A percentile compares a stretch with the other conserved stretches of the same genome.
phyloP scores from a whole-genome alignment of 2,888 invertebrate genomes.

The Drosophila cyrtoloma region DNA sequence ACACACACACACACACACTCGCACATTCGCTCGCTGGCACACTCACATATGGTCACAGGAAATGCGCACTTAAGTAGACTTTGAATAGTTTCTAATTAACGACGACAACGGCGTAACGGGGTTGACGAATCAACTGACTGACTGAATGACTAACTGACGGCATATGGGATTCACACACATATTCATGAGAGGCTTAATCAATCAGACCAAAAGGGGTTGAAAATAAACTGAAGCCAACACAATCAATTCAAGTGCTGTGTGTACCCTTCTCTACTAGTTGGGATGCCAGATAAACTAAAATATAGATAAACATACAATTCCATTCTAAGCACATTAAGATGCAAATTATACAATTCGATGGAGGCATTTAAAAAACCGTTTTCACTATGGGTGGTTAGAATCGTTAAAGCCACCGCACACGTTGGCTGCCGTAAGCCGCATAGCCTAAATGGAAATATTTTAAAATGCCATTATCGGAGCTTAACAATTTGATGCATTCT shows the following conservation, averaged over 20 bases:
- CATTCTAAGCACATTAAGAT: slow-evolving; percentile 37
- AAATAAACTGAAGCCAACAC: neutral
- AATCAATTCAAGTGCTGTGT: slow-evolving; percentile 7
- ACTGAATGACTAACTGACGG: slow-evolving; percentile 27
- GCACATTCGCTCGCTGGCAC: slow-evolving; percentile 25
- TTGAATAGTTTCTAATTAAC: slow-evolving; percentile 79
- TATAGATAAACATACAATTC: slow-evolving; percentile 11
- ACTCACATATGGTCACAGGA: slow-evolving; percentile 54
- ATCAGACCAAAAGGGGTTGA: slow-evolving; percentile 18
- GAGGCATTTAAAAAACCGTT: slow-evolving; percentile 50
- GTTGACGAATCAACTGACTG: slow-evolving; percentile 46
- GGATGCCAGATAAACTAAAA: neutral
- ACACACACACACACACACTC: slow-evolving; percentile 34
- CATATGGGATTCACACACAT: neutral
- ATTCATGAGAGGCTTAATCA: neutral
- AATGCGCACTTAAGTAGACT: slow-evolving; percentile 78
- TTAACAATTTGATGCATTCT: slow-evolving; percentile 68
- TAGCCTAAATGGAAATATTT: slow-evolving; percentile 56
- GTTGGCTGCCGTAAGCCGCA: slow-evolving; percentile 52
- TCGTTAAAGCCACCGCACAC: slow-evolving; percentile 56
- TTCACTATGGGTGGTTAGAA: slow-evolving; percentile 66
- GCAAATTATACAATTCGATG: slow-evolving; percentile 53
- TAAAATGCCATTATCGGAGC: slow-evolving; percentile 76
- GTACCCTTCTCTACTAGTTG: neutral
- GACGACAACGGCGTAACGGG: slow-evolving; percentile 72